Evolutionary conservation across 2,888 invertebrate genomes (phyloP).

Genomic region (Drosophila peninsularis): DNA sequence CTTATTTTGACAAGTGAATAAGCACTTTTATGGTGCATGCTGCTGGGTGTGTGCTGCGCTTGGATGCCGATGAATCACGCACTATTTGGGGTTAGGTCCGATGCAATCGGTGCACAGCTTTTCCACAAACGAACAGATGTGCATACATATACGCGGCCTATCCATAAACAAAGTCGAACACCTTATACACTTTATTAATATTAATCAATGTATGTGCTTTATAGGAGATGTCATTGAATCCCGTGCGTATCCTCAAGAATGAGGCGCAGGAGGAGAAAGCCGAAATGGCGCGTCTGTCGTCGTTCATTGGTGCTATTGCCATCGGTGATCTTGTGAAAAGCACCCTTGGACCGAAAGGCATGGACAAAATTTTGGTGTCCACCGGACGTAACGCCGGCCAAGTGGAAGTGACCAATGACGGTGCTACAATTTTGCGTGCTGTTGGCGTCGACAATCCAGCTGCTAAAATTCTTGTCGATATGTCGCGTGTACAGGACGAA

Average conservation of each 20-base stretch:
- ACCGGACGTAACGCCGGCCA: conserved; percentile 91
- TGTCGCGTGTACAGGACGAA: conserved; percentile 99
- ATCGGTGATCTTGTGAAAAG: conserved; percentile 99
- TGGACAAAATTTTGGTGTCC: conserved; percentile 96
- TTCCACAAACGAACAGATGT: conserved; percentile 9
- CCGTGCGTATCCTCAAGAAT: conserved; percentile 96
- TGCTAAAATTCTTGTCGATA: conserved; percentile 99
- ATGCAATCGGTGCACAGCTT: conserved; percentile 11
- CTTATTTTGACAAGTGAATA: neutral
- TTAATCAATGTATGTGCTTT: conserved; percentile 14
- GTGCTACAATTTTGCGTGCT: conserved; percentile 98
- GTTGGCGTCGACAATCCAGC: conserved; percentile 99
- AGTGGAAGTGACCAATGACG: conserved; percentile 99
- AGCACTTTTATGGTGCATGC: conserved; percentile 37
- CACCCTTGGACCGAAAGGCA: conserved; percentile 99
- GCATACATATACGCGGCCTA: neutral
- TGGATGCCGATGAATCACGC: conserved; percentile 61
- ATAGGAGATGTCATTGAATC: conserved; percentile 93
- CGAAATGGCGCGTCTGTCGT: conserved; percentile 98
- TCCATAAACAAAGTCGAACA: conserved; percentile 4
- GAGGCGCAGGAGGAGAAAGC: conserved; percentile 99
- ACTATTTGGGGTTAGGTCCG: conserved; percentile 66
- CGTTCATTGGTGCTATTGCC: conserved; percentile 99
- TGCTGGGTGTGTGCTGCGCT: conserved; percentile 39
- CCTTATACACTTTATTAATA: neutral